Conservation (phyloP, 2,888 invertebrate genomes). For the Nycteola revayana region DNA sequence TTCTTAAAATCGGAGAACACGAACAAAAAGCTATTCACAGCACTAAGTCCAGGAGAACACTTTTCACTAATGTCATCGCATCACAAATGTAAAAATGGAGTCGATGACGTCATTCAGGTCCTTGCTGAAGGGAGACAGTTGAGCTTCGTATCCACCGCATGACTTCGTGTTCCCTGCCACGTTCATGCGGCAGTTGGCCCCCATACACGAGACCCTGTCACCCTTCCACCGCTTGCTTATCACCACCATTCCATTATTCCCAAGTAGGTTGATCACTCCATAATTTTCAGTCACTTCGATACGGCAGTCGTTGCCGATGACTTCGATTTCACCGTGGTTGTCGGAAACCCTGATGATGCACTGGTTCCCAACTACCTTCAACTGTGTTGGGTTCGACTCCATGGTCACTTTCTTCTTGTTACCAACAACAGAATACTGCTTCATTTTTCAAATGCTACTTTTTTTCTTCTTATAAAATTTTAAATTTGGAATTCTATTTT, state of each 20-base stretch:
- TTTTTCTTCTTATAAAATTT: conserved; percentile 9
- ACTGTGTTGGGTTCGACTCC: conserved; percentile 59
- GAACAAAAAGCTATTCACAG: conserved; percentile 34
- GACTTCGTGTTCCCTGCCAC: conserved; percentile 65
- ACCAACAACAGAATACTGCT: conserved; percentile 69
- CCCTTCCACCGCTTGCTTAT: conserved; percentile 59
- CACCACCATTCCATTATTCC: conserved; percentile 59
- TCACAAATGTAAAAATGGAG: conserved; percentile 72
- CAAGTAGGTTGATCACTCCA: conserved; percentile 66
- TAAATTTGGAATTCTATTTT: conserved; percentile 9
- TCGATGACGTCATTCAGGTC: conserved; percentile 75
- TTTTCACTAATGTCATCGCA: conserved; percentile 55
- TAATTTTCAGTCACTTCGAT: conserved; percentile 64
- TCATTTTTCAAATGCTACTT: conserved; percentile 50
- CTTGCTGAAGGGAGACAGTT: conserved; percentile 73
- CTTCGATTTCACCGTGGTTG: conserved; percentile 72
- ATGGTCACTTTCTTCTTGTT: conserved; percentile 78
- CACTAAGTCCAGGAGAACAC: conserved; percentile 31
- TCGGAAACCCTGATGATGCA: conserved; percentile 61
- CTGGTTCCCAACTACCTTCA: conserved; percentile 70
- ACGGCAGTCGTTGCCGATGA: conserved; percentile 71
- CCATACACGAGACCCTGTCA: conserved; percentile 62
- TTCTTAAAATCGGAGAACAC: conserved; percentile 8
- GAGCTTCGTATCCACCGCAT: conserved; percentile 57
- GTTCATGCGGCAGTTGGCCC: conserved; percentile 56